Evolutionary conservation across 53 echinoderm and acorn worm species (phyloP).

Genomic region (Mesocentrotus franciscanus): DNA sequence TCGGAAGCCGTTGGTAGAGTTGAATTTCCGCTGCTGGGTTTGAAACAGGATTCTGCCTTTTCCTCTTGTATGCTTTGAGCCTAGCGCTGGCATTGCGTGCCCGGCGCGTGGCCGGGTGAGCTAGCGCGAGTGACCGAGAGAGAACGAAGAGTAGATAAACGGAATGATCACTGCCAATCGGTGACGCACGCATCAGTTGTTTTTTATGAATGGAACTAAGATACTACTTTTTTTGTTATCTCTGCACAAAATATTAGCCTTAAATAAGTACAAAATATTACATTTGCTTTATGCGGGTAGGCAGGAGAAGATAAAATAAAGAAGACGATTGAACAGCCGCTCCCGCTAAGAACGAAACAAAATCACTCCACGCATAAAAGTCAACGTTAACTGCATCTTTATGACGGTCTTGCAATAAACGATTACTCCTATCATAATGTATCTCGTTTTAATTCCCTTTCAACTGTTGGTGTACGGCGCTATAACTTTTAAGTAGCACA

Average conservation of each 20-base stretch:
- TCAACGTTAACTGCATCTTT: background rate
- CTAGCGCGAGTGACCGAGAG: constrained; percentile 7
- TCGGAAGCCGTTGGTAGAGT: constrained; percentile 57
- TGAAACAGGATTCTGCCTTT: constrained; percentile 23
- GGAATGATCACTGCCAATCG: background rate
- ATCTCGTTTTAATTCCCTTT: too few species aligned
- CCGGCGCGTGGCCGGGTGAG: constrained; percentile 1
- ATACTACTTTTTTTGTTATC: constrained; percentile 2
- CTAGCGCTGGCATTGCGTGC: constrained; percentile 27
- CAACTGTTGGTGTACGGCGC: too few species aligned
- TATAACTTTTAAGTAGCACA: background rate
- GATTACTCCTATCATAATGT: too few species aligned
- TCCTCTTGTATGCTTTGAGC: constrained; percentile 9
- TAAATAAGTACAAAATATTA: background rate
- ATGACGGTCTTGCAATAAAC: too few species aligned
- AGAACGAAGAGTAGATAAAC: background rate
- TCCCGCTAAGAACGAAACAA: constrained; percentile 8
- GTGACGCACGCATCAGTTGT: background rate
- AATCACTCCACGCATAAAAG: background rate
- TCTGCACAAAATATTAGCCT: background rate
- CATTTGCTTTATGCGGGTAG: background rate
- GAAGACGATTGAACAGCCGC: background rate
- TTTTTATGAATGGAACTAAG: constrained; percentile 46
- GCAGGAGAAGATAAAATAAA: background rate
- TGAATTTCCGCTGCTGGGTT: constrained; percentile 56